These are phyloP conservation scores for Pangasianodon hypophthalmus DNA, from an alignment of 2,113 vertebrate genomes.

Conservation along the genomic window DNA sequence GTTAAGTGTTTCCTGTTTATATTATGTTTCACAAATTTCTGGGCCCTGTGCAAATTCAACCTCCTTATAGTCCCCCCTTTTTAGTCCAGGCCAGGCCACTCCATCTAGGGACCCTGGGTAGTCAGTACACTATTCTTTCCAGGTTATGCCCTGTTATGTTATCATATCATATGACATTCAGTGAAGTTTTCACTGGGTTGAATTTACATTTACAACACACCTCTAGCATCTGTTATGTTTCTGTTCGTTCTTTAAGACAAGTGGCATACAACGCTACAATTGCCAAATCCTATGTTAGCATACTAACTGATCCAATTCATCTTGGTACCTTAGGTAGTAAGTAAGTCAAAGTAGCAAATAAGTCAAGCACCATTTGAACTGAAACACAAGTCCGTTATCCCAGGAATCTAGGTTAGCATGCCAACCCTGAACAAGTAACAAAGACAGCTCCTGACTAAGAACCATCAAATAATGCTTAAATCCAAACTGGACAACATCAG, in stretches of 20 bases:
- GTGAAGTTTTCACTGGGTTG: not conserved
- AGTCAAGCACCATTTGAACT: not conserved
- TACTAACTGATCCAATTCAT: not conserved
- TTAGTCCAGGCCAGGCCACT: not conserved
- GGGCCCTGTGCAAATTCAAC: not conserved
- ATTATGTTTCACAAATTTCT: not conserved
- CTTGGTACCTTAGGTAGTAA: not conserved
- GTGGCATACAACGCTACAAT: not conserved
- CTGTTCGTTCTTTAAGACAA: not conserved
- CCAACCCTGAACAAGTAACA: not conserved
- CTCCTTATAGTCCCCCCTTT: not conserved
- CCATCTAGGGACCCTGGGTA: not conserved
- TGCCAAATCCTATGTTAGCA: not conserved
- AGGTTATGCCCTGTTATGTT: not conserved
- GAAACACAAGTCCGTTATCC: not conserved
- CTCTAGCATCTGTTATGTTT: not conserved
- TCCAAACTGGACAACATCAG: too few relatives aligned
- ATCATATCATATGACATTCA: not conserved
- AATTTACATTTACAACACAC: not conserved
- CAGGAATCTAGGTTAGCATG: not conserved
- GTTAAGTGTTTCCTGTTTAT: not conserved
- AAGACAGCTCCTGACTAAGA: not conserved
- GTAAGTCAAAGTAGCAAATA: not conserved
- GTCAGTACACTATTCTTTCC: not conserved
- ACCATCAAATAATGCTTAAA: not conserved